These are phyloP conservation scores for Clarias magur DNA, from an alignment of 2,113 vertebrate genomes.

Conservation along the genomic window DNA sequence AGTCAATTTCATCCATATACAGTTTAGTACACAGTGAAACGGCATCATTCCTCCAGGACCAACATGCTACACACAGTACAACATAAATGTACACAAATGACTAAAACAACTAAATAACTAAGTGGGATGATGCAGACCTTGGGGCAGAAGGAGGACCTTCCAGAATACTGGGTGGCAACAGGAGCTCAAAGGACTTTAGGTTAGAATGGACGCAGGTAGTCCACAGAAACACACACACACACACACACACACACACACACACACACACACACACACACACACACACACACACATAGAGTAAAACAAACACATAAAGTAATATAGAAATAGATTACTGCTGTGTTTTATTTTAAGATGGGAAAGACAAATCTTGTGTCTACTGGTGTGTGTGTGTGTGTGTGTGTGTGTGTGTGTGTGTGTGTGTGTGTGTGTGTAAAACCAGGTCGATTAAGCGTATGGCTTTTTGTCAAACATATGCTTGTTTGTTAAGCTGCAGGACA, in stretches of 20 bases:
- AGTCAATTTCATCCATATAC: too few species aligned
- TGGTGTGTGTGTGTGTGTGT: background rate
- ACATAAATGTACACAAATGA: too few species aligned
- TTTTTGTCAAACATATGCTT: slow-evolving; percentile 1
- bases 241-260: background rate
- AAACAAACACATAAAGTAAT: too few species aligned
- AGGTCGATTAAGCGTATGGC: slow-evolving; percentile 10
- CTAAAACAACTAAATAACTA: too few species aligned
- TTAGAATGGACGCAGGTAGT: background rate
- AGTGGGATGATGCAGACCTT: background rate
- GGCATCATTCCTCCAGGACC: too few species aligned
- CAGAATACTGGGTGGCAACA: background rate
- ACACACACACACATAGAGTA: background rate
- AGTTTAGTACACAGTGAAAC: too few species aligned
- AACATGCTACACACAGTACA: too few species aligned
- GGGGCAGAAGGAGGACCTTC: background rate
- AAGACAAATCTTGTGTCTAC: background rate
- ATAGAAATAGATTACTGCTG: background rate
- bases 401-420: background rate
- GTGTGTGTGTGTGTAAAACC: background rate
- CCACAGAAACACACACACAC: background rate
- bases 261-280: background rate
- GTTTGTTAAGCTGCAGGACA: too few species aligned
- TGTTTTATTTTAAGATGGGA: background rate
- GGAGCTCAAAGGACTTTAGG: background rate